A percentile compares a stretch with the other conserved stretches of the same genome.
These are phyloP conservation scores for Coptodon rendalli DNA, from an alignment of 2,113 vertebrate species.

Conservation along the genomic window DNA sequence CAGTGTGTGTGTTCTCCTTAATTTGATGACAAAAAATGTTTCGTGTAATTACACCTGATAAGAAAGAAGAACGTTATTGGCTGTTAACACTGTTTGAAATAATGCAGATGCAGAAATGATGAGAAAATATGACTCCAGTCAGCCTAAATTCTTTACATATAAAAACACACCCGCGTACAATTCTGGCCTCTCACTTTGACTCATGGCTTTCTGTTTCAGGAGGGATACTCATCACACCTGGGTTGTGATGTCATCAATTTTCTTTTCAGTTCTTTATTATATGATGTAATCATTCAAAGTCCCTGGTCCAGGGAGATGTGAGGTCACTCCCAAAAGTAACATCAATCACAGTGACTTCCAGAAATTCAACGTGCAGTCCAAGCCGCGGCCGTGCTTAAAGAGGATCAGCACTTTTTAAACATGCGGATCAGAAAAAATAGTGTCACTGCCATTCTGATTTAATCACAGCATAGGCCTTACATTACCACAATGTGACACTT, in stretches of 20 bases:
- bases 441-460: slow-evolving; percentile 29
- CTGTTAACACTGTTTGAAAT: background rate
- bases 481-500: slow-evolving; percentile 15
- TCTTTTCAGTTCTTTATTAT: background rate
- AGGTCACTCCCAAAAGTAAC: slow-evolving; percentile 29
- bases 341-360: slow-evolving; percentile 28
- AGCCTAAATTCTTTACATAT: background rate
- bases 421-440: slow-evolving; percentile 5
- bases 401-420: slow-evolving; percentile 9
- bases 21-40: background rate
- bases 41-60: background rate
- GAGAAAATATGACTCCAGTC: background rate
- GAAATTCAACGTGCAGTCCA: background rate
- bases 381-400: background rate
- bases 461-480: slow-evolving; percentile 6
- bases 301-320: slow-evolving; percentile 17
- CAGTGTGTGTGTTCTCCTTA: background rate
- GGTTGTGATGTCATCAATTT: slow-evolving; percentile 24
- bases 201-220: background rate
- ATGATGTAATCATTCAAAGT: slow-evolving; percentile 29
- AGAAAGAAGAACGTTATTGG: background rate
- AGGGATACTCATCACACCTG: slow-evolving; percentile 29
- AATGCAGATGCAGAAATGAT: background rate
- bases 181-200: background rate
- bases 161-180: background rate